Percentiles rank a stretch among this genome's conserved stretches.
These are phyloP conservation scores for Tamias sibiricus DNA, from an alignment of 2,113 vertebrate genomes.

Conservation along the genomic window DNA sequence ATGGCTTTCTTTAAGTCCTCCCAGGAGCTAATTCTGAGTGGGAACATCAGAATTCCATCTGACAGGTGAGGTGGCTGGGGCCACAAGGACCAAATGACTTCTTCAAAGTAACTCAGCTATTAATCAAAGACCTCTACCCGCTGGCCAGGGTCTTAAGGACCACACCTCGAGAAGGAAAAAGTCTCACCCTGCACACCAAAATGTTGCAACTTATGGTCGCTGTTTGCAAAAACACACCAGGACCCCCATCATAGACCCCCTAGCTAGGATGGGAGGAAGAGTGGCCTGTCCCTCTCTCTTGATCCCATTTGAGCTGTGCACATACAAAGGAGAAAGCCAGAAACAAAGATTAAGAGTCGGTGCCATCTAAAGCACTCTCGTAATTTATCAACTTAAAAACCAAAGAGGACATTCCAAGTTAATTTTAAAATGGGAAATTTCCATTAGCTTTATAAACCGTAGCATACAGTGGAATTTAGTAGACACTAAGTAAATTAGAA, in stretches of 20 bases:
- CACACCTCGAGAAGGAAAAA: neutral
- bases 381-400: slow-evolving; percentile 27
- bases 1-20: neutral
- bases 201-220: too few species aligned
- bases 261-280: too few species aligned
- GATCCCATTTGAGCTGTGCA: too few species aligned
- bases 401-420: neutral
- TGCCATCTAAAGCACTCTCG: neutral
- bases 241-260: fast-evolving
- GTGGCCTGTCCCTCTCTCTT: fast-evolving
- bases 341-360: neutral
- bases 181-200: neutral
- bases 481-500: slow-evolving; percentile 63
- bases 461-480: slow-evolving; percentile 7
- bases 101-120: neutral
- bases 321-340: neutral
- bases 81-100: too few species aligned
- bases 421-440: slow-evolving; percentile 67
- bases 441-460: slow-evolving; percentile 43
- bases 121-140: neutral
- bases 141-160: neutral
- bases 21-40: neutral
- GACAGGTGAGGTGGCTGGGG: neutral
- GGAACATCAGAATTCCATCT: neutral
- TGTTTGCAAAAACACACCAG: neutral